Evolutionary conservation across 2,888 invertebrate genomes (phyloP).

Genomic region (Sarcophaga variegata): DNA sequence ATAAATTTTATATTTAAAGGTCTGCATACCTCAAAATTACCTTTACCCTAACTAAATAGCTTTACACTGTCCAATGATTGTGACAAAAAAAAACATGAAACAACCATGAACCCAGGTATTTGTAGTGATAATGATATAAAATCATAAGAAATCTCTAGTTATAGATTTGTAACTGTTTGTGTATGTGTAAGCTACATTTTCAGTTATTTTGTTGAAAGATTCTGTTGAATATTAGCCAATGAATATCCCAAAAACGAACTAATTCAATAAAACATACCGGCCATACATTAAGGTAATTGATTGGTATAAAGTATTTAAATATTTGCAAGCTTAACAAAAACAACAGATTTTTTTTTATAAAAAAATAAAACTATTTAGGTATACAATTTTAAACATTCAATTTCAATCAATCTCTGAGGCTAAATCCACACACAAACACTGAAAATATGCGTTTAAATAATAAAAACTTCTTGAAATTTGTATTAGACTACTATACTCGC

Average conservation of each 20-base stretch:
- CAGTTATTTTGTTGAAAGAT: slow-evolving; percentile 60
- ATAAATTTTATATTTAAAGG: slow-evolving; percentile 66
- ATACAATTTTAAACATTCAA: slow-evolving; percentile 19
- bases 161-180: slow-evolving; percentile 40
- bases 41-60: slow-evolving; percentile 41
- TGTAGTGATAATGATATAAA: slow-evolving; percentile 56
- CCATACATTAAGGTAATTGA: slow-evolving; percentile 64
- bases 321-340: slow-evolving; percentile 59
- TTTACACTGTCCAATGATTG: slow-evolving; percentile 37
- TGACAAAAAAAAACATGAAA: slow-evolving; percentile 50
- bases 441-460: slow-evolving; percentile 40
- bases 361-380: slow-evolving; percentile 50
- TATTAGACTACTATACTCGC: slow-evolving; percentile 50
- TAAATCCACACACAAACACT: slow-evolving; percentile 36
- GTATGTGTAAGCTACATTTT: slow-evolving; percentile 63
- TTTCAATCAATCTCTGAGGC: slow-evolving; percentile 59
- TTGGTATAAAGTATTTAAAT: slow-evolving; percentile 61
- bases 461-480: slow-evolving; percentile 45
- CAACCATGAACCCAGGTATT: slow-evolving; percentile 54
- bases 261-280: slow-evolving; percentile 47
- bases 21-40: slow-evolving; percentile 43
- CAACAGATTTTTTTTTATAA: slow-evolving; percentile 40
- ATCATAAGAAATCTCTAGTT: slow-evolving; percentile 54
- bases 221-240: slow-evolving; percentile 27
- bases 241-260: slow-evolving; percentile 35